Conservation (phyloP, 2,888 invertebrate genomes). For the Drosophila vallismaia region DNA sequence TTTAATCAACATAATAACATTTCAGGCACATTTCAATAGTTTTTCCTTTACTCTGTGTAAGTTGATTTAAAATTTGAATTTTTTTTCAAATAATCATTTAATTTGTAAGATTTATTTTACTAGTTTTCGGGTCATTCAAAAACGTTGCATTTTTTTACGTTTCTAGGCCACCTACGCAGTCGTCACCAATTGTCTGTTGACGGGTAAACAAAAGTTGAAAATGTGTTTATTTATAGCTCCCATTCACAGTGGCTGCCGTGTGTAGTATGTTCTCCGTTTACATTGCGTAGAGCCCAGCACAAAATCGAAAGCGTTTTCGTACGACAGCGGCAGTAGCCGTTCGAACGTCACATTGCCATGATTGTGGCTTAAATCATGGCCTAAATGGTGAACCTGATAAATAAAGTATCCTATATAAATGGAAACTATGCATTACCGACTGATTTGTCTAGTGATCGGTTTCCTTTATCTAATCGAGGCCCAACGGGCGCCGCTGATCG, state of each 20-base stretch:
- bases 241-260: constrained; percentile 1
- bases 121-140: constrained; percentile 3
- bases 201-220: constrained; percentile 41
- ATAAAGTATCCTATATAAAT: background rate
- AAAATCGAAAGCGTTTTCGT: constrained; percentile 31
- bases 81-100: background rate
- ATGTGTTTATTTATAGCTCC: constrained; percentile 50
- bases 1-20: background rate
- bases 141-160: constrained; percentile 20
- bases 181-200: constrained; percentile 33
- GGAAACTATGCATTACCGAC: constrained; percentile 11
- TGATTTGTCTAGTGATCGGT: constrained; percentile 10
- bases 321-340: constrained; percentile 40
- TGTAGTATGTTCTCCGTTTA: constrained; percentile 13
- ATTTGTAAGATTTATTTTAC: background rate
- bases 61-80: too few relatives aligned
- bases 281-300: constrained; percentile 58
- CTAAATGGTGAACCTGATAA: constrained; percentile 4
- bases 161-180: constrained; percentile 35
- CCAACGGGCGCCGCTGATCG: constrained; percentile 32
- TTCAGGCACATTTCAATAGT: too few relatives aligned
- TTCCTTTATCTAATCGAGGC: background rate
- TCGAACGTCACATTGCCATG: constrained; percentile 29
- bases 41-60: too few relatives aligned
- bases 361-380: constrained; percentile 33